Evolutionary conservation across 2,888 invertebrate species (phyloP).

Genomic region (Patella ulyssiponensis): DNA sequence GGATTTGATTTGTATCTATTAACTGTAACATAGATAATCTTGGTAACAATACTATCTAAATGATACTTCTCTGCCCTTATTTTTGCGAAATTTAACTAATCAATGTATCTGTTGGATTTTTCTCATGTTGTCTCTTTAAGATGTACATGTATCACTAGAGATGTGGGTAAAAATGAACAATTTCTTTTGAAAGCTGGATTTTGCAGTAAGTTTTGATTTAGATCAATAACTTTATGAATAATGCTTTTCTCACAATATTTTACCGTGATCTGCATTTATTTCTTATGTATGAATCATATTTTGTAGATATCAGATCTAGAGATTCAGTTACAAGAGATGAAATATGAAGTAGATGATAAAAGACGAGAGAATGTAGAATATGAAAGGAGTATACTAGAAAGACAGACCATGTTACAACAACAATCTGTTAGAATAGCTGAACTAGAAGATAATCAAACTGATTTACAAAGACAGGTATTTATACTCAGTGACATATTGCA

Average conservation of each 20-base stretch:
- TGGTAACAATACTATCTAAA: no score
- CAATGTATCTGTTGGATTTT: no score
- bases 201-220: no score
- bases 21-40: no score
- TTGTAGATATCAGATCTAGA: conserved; percentile 51
- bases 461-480: conserved; percentile 53
- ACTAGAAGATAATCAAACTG: conserved; percentile 55
- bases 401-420: conserved; percentile 56
- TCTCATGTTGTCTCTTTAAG: no score
- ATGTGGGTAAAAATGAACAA: no score
- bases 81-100: no score
- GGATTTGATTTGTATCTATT: no score
- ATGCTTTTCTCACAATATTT: background rate
- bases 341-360: conserved; percentile 49
- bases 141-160: no score
- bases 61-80: no score
- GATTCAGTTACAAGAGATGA: conserved; percentile 42
- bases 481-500: background rate
- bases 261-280: background rate
- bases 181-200: no score
- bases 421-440: conserved; percentile 51
- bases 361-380: conserved; percentile 48
- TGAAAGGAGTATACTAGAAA: conserved; percentile 51
- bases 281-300: background rate
- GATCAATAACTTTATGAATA: no score